A percentile compares a stretch with the other conserved stretches of the same genome.
phyloP scores from a whole-genome alignment of 2,888 invertebrate species.

The Drosophila koepferae region DNA sequence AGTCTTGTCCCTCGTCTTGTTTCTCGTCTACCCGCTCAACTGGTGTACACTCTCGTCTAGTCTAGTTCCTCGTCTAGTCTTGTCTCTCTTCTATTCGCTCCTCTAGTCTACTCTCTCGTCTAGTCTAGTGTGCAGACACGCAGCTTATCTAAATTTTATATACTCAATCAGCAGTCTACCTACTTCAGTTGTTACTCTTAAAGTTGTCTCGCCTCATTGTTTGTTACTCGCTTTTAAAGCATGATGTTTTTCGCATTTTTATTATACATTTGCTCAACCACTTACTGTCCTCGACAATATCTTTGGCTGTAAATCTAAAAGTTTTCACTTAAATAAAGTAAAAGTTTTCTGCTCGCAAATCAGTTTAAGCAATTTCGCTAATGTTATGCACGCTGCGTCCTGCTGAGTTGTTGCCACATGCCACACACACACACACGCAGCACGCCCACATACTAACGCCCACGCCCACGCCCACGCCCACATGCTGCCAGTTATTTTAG shows the following conservation, averaged over 20 bases:
- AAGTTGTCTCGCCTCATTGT: background rate
- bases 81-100: background rate
- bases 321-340: conserved; percentile 14
- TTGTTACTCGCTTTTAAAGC: background rate
- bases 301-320: conserved; percentile 4
- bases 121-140: background rate
- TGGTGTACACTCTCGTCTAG: background rate
- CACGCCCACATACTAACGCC: background rate
- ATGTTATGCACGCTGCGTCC: conserved; percentile 24
- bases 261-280: background rate
- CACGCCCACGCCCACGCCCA: conserved; percentile 2
- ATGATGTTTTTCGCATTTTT: background rate
- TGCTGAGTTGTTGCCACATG: conserved; percentile 21
- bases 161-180: background rate
- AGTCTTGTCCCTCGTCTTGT: too few relatives aligned
- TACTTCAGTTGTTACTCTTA: background rate
- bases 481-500: conserved; percentile 15
- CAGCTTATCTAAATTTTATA: too few relatives aligned
- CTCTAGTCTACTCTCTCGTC: background rate
- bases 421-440: conserved; percentile 1
- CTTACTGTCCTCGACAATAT: background rate
- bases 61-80: background rate
- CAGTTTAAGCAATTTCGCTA: conserved; percentile 42
- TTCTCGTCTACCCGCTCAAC: too few relatives aligned
- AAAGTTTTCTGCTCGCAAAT: conserved; percentile 28